These are phyloP conservation scores for Burhinus bistriatus DNA, from an alignment of 2,113 vertebrate species.

Conservation along the genomic window DNA sequence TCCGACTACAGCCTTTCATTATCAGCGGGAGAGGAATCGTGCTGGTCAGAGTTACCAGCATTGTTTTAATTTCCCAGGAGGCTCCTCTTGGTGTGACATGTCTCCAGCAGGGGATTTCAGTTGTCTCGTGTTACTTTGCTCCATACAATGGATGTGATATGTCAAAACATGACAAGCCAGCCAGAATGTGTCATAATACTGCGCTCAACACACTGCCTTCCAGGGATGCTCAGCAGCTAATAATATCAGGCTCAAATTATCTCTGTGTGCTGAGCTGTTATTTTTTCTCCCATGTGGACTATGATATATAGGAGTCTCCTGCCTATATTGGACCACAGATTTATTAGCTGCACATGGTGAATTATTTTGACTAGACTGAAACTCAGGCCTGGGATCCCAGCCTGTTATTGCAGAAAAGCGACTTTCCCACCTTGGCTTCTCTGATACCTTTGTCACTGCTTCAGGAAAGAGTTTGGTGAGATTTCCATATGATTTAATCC, in stretches of 20 bases:
- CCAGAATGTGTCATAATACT: conserved; percentile 34
- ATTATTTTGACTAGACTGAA: neutral
- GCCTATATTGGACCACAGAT: neutral
- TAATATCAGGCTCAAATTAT: conserved; percentile 38
- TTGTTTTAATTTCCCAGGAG: conserved; percentile 62
- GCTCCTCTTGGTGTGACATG: neutral
- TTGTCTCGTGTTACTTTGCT: neutral
- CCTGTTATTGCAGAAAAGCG: neutral
- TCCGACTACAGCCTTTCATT: neutral
- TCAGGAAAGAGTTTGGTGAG: neutral
- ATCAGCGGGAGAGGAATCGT: neutral
- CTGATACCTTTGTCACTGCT: neutral
- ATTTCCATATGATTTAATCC: neutral
- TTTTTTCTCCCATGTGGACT: neutral
- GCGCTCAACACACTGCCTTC: conserved; percentile 6
- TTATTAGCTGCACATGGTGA: neutral
- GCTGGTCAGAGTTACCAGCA: neutral
- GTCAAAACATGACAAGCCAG: conserved; percentile 54
- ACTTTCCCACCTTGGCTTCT: neutral
- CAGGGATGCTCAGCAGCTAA: conserved; percentile 31
- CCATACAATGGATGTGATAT: conserved; percentile 10
- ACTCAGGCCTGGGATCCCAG: neutral
- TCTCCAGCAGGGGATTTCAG: neutral
- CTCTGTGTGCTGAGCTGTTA: conserved; percentile 9
- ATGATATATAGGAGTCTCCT: neutral